Conservation (phyloP, 2,113 vertebrate genomes). For the Scophthalmus maximus region DNA sequence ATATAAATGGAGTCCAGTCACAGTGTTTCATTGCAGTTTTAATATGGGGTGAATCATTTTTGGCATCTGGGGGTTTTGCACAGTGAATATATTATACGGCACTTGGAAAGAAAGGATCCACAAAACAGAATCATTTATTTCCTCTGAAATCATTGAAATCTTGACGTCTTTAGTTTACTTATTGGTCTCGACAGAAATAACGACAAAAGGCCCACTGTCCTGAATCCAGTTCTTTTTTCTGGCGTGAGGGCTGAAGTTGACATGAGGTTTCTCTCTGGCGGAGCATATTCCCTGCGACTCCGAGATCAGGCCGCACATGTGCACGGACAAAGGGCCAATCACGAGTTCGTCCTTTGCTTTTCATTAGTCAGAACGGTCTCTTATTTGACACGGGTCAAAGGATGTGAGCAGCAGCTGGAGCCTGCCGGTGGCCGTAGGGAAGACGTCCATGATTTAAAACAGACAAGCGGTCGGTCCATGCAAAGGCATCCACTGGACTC, state of each 20-base stretch:
- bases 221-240: conserved; percentile 44
- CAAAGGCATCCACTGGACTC: not conserved
- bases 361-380: conserved; percentile 40
- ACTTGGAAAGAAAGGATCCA: conserved; percentile 42
- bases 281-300: conserved; percentile 37
- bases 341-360: conserved; percentile 22
- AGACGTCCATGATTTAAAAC: conserved; percentile 50
- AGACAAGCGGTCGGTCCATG: conserved; percentile 18
- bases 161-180: conserved; percentile 40
- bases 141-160: conserved; percentile 47
- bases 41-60: conserved; percentile 53
- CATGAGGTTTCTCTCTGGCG: conserved; percentile 47
- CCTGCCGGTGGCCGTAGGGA: conserved; percentile 11
- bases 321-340: conserved; percentile 27
- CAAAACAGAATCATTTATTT: conserved; percentile 49
- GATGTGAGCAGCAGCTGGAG: conserved; percentile 50
- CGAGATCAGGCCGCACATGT: conserved; percentile 57
- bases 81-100: conserved; percentile 46
- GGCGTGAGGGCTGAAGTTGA: conserved; percentile 52
- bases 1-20: conserved; percentile 20
- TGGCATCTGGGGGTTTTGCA: conserved; percentile 52
- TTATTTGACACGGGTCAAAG: conserved; percentile 50
- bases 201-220: conserved; percentile 44
- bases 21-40: conserved; percentile 48
- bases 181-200: conserved; percentile 46